A percentile compares a stretch with the other conserved stretches of the same genome.
phyloP scores from a whole-genome alignment of 2,113 vertebrate species.

The Dasyornis broadbenti region DNA sequence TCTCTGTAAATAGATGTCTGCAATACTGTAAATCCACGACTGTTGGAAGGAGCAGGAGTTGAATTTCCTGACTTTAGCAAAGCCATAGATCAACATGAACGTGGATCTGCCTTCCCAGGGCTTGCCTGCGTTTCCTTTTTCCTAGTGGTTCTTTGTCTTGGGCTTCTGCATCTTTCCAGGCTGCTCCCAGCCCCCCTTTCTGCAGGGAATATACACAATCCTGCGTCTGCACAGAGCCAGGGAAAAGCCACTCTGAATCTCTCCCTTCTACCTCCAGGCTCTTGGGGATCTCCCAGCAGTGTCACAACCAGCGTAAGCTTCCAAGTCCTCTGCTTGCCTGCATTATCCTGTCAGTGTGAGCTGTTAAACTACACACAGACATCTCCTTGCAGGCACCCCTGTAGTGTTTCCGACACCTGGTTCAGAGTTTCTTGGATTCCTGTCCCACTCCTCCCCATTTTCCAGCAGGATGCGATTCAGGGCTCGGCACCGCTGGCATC shows the following conservation, averaged over 20 bases:
- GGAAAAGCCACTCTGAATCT: not conserved
- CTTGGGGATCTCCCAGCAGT: not conserved
- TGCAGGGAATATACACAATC: not conserved
- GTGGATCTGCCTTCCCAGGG: not conserved
- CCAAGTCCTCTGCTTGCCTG: not conserved
- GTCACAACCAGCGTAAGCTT: not conserved
- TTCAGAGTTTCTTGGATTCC: not conserved
- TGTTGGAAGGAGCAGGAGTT: not conserved
- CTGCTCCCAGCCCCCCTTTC: not conserved
- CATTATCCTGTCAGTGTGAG: not conserved
- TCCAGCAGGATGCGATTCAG: not conserved
- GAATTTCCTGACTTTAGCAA: not conserved
- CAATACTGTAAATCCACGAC: not conserved
- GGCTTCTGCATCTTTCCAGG: not conserved
- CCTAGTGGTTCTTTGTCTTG: not conserved
- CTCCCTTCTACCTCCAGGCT: not conserved
- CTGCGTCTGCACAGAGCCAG: not conserved
- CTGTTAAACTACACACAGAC: not conserved
- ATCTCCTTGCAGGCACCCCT: not conserved
- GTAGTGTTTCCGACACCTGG: not conserved
- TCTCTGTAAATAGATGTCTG: not conserved
- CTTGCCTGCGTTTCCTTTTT: not conserved
- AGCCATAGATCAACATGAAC: accelerated
- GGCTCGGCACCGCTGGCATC: not conserved
- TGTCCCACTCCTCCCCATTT: slow-evolving; percentile 16